Base-by-base conservation (phyloP, 2,113 vertebrate species). In the Chinchilla lanigera region DNA sequence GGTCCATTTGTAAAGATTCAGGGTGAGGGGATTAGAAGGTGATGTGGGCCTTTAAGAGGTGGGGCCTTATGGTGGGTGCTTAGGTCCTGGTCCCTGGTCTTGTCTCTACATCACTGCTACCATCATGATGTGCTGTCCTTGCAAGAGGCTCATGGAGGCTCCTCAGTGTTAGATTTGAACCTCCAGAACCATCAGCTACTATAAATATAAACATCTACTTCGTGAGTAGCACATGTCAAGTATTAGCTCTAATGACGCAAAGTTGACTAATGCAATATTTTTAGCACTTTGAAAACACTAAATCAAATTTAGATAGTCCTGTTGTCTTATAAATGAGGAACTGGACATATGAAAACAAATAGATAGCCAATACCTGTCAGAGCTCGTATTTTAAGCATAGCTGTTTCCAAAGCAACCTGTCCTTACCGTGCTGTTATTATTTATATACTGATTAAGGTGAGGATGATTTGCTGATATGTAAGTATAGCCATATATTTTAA, bases 251-350 rank as follows among this genome's bases (percentile, higher is more conserved):
- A 30, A 52, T 58, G 30, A 47, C 47, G 41, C 14, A 58, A 58
- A 56, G 14, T 14, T 93, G 84, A 47, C 16, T 14, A 22, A 63
- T 65, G 41, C 7, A 54, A 82, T 83, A 33, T 89, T 81, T 78
- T 73, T 78, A 81, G 17, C 81, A 16, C 47, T 24, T 20, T 83
- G 54, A 83, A 93, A 88, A 87, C 41, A 77, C 30, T 80, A 63
- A 63, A 75, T 91, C 30, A 54, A 67, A 88, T 38, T 94, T 90
- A 91, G 69, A 41, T 58, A 50, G 22, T 61, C 33, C 38, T 65
- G 13, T 80, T 90, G n/a, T 38, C 52, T 96, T 50, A 80, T 35
- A 93, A 61, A 60, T 11, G 28, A 88, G 71, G 56, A 94, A 87
- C 44, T 4, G 30, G 17, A 88, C 26, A 26, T 7, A 6, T 24